Evolutionary conservation across 2,797 vertebrate species (phyloP).

Genomic region (Pterois miles): DNA sequence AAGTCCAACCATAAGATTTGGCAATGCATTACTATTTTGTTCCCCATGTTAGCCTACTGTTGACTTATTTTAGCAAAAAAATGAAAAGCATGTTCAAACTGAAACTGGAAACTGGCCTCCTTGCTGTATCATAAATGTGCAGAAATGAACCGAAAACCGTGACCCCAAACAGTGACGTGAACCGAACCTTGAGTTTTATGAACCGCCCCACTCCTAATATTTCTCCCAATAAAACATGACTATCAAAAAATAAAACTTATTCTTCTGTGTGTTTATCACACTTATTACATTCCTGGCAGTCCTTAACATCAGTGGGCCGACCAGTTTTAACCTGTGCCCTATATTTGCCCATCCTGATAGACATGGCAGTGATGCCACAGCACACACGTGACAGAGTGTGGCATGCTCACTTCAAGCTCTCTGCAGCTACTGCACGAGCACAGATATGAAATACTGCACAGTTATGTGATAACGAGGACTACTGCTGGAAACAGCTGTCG

Average conservation of each 20-base stretch:
- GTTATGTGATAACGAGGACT: background rate
- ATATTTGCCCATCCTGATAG: background rate
- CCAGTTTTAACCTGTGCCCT: background rate
- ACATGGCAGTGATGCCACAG: background rate
- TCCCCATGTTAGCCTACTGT: too few relatives aligned
- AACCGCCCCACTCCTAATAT: too few relatives aligned
- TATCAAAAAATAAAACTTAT: background rate
- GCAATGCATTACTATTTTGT: too few relatives aligned
- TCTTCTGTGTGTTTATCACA: background rate
- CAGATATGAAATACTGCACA: background rate
- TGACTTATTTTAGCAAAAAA: too few relatives aligned
- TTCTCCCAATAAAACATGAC: background rate
- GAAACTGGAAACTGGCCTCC: too few relatives aligned
- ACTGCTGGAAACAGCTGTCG: conserved; percentile 38
- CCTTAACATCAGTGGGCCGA: background rate
- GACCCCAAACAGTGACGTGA: too few relatives aligned
- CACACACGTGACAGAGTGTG: background rate
- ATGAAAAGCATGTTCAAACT: too few relatives aligned
- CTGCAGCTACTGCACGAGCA: background rate
- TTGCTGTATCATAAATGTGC: too few relatives aligned
- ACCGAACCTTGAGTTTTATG: too few relatives aligned
- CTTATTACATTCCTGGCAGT: background rate
- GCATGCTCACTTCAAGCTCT: background rate
- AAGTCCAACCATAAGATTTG: too few relatives aligned
- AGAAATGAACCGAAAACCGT: too few relatives aligned